phyloP scores from a whole-genome alignment of 1,140 invertebrate species.

The Penaeus indicus region DNA sequence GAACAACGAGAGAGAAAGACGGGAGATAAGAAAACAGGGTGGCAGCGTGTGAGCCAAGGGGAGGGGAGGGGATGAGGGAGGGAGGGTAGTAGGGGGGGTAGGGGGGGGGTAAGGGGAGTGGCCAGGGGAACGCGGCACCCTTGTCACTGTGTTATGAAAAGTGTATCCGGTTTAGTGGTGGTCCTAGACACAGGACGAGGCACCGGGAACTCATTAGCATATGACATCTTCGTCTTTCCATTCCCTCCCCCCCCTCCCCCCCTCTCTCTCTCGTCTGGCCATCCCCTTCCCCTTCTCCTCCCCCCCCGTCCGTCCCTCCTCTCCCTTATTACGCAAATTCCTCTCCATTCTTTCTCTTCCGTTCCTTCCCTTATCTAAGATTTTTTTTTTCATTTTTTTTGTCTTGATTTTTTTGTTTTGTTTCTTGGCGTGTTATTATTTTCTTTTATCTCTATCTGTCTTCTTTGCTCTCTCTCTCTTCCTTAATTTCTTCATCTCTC shows the following conservation, averaged over 20 bases:
- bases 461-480: too few relatives aligned
- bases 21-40: too few relatives aligned
- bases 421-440: background rate
- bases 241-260: background rate
- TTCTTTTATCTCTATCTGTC: background rate
- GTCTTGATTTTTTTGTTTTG: background rate
- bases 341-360: background rate
- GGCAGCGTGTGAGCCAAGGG: too few relatives aligned
- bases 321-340: background rate
- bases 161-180: too few relatives aligned
- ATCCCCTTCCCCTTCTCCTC: background rate
- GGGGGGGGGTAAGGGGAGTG: too few relatives aligned
- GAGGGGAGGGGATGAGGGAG: too few relatives aligned
- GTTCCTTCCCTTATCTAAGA: background rate
- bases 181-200: too few relatives aligned
- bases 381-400: background rate
- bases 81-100: too few relatives aligned
- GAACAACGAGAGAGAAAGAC: too few relatives aligned
- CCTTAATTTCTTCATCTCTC: background rate
- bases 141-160: too few relatives aligned
- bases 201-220: too few relatives aligned
- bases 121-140: too few relatives aligned
- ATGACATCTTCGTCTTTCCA: background rate
- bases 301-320: background rate
- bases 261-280: background rate